Percentiles rank a stretch among this genome's conserved stretches.
Conservation (phyloP, 2,888 invertebrate species). For the Ophion ventricosus region DNA sequence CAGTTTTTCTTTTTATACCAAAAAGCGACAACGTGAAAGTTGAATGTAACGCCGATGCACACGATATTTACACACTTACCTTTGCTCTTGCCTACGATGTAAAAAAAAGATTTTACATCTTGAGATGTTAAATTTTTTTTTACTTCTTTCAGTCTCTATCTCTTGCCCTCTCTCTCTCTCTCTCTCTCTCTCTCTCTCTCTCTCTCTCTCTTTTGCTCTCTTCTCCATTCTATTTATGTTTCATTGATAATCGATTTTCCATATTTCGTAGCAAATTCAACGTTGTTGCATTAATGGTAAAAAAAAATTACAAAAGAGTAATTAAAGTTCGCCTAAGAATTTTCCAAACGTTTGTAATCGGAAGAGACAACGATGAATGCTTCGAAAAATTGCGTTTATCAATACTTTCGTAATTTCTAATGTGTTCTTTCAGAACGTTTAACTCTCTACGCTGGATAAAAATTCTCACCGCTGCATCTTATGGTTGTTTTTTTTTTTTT, state of each 20-base stretch:
- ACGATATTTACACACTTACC: conserved; percentile 43
- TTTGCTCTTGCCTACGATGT: conserved; percentile 57
- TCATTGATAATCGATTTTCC: conserved; percentile 43
- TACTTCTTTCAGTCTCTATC: conserved; percentile 32
- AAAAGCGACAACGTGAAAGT: conserved; percentile 19
- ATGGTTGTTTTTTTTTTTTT: conserved; percentile 30
- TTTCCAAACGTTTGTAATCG: not conserved
- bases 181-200: conserved; percentile 51
- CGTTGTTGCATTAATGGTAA: conserved; percentile 29
- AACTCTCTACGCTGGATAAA: conserved; percentile 61
- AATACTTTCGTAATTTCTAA: not conserved
- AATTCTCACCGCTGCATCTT: conserved; percentile 32
- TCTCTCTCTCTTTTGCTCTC: conserved; percentile 41
- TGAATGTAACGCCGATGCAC: conserved; percentile 34
- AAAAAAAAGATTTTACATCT: too few relatives aligned
- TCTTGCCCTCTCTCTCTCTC: conserved; percentile 35
- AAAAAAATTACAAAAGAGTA: not conserved
- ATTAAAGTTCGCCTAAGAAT: not conserved
- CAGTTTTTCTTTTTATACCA: conserved; percentile 1
- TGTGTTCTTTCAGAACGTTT: conserved; percentile 57
- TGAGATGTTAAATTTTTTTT: not conserved
- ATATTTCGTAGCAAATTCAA: conserved; percentile 53
- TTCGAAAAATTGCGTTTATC: not conserved
- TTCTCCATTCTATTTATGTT: conserved; percentile 40
- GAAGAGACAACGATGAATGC: not conserved